Conservation (phyloP, 2,888 invertebrate species). For the Conchocele bisecta region DNA sequence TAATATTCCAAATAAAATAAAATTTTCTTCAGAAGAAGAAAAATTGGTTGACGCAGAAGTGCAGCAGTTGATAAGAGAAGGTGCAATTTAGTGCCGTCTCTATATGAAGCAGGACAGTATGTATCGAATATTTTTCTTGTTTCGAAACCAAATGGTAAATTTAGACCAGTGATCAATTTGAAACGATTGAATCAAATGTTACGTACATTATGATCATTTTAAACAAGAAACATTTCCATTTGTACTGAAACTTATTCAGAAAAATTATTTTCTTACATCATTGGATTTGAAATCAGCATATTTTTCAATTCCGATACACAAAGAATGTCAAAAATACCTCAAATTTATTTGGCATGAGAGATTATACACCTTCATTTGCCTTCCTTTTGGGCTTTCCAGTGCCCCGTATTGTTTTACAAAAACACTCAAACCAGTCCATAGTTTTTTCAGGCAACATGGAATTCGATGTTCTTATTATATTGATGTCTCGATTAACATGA, state of each 20-base stretch:
- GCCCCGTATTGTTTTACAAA: conserved; percentile 48
- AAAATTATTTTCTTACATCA: conserved; percentile 30
- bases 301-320: conserved; percentile 10
- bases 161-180: conserved; percentile 30
- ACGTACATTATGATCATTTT: conserved; percentile 31
- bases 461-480: conserved; percentile 49
- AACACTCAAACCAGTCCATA: conserved; percentile 27
- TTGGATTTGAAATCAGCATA: conserved; percentile 19
- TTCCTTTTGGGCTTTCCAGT: conserved; percentile 34
- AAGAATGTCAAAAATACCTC: conserved; percentile 16
- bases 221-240: conserved; percentile 15
- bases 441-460: conserved; percentile 24
- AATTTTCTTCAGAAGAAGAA: neutral
- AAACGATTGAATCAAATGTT: conserved; percentile 26
- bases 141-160: conserved; percentile 20
- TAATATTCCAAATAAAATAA: neutral
- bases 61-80: neutral
- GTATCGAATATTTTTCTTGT: conserved; percentile 30
- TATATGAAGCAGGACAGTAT: conserved; percentile 8
- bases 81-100: neutral
- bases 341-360: conserved; percentile 17
- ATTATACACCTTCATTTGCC: conserved; percentile 25
- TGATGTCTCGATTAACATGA: too few relatives aligned
- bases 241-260: conserved; percentile 9
- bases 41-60: neutral